Conservation (phyloP, 1,140 invertebrate species). For the Conus betulinus region DNA sequence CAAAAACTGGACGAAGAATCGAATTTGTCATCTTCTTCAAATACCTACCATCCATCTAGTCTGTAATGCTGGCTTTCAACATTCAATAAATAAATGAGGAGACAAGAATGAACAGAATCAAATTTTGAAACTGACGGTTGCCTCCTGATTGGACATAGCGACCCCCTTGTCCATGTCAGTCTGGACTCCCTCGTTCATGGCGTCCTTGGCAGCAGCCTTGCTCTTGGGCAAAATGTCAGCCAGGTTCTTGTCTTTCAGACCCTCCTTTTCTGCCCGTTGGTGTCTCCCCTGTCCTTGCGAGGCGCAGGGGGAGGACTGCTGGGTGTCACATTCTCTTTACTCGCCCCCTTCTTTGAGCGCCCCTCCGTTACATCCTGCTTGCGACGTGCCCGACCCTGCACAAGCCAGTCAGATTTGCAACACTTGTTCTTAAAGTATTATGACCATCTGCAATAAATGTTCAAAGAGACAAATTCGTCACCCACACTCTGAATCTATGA, state of each 20-base stretch:
- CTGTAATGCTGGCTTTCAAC: too few relatives aligned
- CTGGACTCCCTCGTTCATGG: conserved; percentile 67
- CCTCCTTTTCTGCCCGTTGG: conserved; percentile 40
- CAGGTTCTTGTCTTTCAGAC: conserved; percentile 54
- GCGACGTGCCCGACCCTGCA: background rate
- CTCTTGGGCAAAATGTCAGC: conserved; percentile 42
- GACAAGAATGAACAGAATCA: too few relatives aligned
- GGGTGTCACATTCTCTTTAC: conserved; percentile 11
- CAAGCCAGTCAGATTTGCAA: background rate
- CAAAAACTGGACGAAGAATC: too few relatives aligned
- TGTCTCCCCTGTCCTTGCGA: conserved; percentile 32
- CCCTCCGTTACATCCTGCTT: background rate
- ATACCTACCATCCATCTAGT: too few relatives aligned
- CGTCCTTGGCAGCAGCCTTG: background rate
- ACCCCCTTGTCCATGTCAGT: conserved; percentile 66
- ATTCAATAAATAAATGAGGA: too few relatives aligned
- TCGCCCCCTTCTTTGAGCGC: background rate
- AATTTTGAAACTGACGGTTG: conserved; percentile 55
- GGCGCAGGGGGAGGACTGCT: background rate
- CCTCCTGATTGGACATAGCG: conserved; percentile 60
- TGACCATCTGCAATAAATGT: too few relatives aligned
- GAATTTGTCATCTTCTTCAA: too few relatives aligned
- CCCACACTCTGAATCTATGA: too few relatives aligned
- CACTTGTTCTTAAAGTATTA: too few relatives aligned
- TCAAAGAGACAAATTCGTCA: too few relatives aligned